Percentiles rank a stretch among this genome's conserved stretches.
phyloP scores from a whole-genome alignment of 2,888 invertebrate genomes.

The Salticus scenicus region DNA sequence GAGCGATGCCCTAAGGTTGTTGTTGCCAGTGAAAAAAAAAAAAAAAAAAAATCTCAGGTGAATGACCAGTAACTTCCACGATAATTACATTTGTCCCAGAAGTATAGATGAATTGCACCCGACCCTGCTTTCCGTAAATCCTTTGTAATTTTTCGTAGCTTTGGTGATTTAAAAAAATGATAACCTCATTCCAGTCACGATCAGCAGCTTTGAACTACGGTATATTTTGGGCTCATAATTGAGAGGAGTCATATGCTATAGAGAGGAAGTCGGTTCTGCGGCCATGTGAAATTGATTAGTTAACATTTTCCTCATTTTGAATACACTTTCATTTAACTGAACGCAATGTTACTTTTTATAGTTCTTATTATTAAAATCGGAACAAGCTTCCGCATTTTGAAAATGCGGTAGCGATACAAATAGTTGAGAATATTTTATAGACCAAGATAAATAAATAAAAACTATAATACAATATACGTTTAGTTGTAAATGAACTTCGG shows the following conservation, averaged over 20 bases:
- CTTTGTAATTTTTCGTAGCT: not conserved
- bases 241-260: not conserved
- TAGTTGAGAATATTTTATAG: too few species aligned
- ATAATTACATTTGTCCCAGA: conserved; percentile 47
- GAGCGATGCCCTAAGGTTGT: conserved; percentile 55
- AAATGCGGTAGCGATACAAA: too few species aligned
- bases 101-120: conserved; percentile 30
- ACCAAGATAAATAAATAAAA: too few species aligned
- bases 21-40: conserved; percentile 16
- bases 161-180: conserved; percentile 16
- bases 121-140: conserved; percentile 38
- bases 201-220: not conserved
- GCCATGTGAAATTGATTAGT: not conserved
- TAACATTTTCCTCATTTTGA: not conserved
- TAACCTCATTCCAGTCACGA: conserved; percentile 59
- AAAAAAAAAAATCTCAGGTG: conserved; percentile 49
- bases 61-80: conserved; percentile 62
- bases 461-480: too few species aligned
- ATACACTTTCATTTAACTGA: not conserved
- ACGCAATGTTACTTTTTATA: not conserved
- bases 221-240: not conserved
- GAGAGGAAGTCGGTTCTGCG: not conserved
- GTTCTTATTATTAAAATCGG: not conserved
- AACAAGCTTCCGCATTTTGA: not conserved
- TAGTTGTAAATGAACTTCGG: too few species aligned